Percentiles rank a stretch among this genome's conserved stretches.
Conservation (phyloP, 2,888 invertebrate species). For the Cacoxenus indagator region DNA sequence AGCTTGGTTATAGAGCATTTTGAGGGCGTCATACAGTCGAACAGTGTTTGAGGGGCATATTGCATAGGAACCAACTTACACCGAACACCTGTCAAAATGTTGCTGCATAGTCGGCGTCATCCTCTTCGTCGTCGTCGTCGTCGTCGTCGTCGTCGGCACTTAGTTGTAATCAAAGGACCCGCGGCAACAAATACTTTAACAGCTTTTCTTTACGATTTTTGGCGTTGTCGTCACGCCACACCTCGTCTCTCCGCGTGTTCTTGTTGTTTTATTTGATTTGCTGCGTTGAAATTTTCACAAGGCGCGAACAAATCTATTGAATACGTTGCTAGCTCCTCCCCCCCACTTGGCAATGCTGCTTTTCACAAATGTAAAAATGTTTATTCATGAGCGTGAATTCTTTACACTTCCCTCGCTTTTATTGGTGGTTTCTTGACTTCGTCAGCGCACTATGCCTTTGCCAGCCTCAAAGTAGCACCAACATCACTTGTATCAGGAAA, state of each 20-base stretch:
- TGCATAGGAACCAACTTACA: neutral
- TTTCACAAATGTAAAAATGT: neutral
- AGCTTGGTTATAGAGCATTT: neutral
- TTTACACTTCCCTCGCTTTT: neutral
- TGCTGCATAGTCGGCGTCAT: no score
- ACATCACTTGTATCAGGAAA: constrained; percentile 35
- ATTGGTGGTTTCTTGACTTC: constrained; percentile 1
- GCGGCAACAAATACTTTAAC: constrained; percentile 4
- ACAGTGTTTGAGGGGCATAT: neutral
- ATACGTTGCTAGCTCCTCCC: neutral
- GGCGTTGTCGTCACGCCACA: neutral
- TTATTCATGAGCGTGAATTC: constrained; percentile 12
- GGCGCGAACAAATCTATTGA: neutral
- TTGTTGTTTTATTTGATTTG: constrained; percentile 14
- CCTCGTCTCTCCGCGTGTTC: neutral
- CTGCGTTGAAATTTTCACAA: neutral
- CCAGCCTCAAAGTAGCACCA: neutral
- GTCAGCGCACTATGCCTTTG: neutral
- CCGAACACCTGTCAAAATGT: neutral
- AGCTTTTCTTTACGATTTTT: neutral
- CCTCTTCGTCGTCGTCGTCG: neutral
- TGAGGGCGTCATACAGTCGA: neutral
- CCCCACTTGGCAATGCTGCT: neutral
- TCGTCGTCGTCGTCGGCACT: neutral
- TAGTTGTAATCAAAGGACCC: neutral